phyloP scores from a whole-genome alignment of 37 sponge, comb jelly and placozoan species.

The Cladorhizidae sp. region DNA sequence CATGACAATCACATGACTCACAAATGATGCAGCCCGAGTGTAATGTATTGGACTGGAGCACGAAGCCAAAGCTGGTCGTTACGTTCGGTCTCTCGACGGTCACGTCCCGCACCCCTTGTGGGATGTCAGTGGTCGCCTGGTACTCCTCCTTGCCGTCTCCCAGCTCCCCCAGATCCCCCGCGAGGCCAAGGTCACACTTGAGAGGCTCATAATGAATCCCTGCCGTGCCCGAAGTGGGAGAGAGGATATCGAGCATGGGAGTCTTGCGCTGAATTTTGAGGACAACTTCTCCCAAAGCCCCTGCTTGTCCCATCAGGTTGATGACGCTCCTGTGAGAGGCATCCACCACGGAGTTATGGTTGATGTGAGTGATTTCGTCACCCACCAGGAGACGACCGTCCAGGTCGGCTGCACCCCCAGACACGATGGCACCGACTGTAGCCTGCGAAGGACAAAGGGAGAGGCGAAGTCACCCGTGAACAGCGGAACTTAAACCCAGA shows the following conservation, averaged over 20 bases:
- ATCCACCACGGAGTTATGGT: constrained; percentile 77
- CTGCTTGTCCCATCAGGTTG: constrained; percentile 75
- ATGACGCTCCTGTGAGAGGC: constrained; percentile 89
- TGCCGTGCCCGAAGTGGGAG: neutral
- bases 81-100: constrained; percentile 55
- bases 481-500: no score
- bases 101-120: constrained; percentile 54
- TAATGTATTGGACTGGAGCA: constrained; percentile 85
- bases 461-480: neutral
- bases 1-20: constrained; percentile 10
- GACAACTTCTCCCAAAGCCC: constrained; percentile 55
- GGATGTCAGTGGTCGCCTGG: constrained; percentile 2
- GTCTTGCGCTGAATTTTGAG: constrained; percentile 51
- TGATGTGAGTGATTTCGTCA: constrained; percentile 94
- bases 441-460: constrained; percentile 40
- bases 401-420: constrained; percentile 85
- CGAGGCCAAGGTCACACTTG: constrained; percentile 1
- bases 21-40: constrained; percentile 67
- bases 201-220: constrained; percentile 34
- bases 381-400: constrained; percentile 87
- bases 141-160: constrained; percentile 13
- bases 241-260: constrained; percentile 34
- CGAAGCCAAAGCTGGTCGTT: constrained; percentile 90
- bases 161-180: constrained; percentile 4
- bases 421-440: constrained; percentile 78